Base-by-base conservation (phyloP, 2,113 vertebrate species). In the Falco punctatus region DNA sequence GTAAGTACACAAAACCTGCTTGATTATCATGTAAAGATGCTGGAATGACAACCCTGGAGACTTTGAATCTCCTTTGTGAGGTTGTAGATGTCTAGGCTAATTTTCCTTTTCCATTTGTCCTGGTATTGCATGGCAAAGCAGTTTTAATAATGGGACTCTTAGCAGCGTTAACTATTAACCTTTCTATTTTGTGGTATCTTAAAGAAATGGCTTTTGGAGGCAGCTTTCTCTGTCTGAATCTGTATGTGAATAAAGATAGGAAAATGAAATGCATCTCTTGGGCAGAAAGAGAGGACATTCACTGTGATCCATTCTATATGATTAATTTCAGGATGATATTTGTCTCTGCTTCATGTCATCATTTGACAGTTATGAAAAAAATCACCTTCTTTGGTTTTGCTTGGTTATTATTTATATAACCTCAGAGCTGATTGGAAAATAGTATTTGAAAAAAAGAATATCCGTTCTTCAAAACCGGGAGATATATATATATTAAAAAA, bases 41-140 rank as follows among this genome's bases (percentile, higher is more conserved):
- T 96, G 59, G 65, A 94, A 97, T 87, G 94, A 89, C 93, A 96
- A 96, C 87, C 51, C 88, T 1, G 21, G 64, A 97, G 71, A 96
- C 85, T 58, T 35, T 86, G 58, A 90, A 93, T 94, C 86, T 90
- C 74, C 58, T 95, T 87, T 92, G 86, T 87, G 91, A 82, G 70
- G 91, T 44, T 94, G 70, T 92, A 87, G 92, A 91, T 80, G 81
- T 95, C 95, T 95, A 81, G 86, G 91, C 78, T 95, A 96, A 94
- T 95, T 97, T 94, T 96, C 86, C 73, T 97, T 97, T 97, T 97
- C 83, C 84, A 94, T 97, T 96, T 97, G 91, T 96, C 86, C 92
- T 95, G 81, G 78, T 96, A 92, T 87, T 96, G 83, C 91, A 95
- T 84, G 86, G 88, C 73, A 97, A 97, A 95, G 92, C 92, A 95